Evolutionary conservation across 2,888 invertebrate species (phyloP).

Genomic region (Craniophora ligustri): DNA sequence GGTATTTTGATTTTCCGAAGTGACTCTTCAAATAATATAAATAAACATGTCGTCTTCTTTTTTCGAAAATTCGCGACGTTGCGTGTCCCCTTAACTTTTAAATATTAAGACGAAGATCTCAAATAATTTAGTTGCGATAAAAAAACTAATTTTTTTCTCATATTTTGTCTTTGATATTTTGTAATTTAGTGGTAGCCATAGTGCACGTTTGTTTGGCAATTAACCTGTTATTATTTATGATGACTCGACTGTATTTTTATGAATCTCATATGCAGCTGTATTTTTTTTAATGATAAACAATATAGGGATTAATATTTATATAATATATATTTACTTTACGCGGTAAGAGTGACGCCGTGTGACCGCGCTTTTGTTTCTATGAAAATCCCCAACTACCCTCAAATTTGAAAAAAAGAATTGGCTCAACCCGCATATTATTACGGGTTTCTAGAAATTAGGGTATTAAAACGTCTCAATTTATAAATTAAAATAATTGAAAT

Average conservation of each 20-base stretch:
- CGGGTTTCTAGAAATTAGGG: slow-evolving; percentile 24
- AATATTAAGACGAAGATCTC: slow-evolving; percentile 83
- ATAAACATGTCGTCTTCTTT: slow-evolving; percentile 37
- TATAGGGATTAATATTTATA: slow-evolving; percentile 53
- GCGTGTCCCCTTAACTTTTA: slow-evolving; percentile 58
- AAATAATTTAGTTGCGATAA: slow-evolving; percentile 81
- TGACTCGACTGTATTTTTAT: slow-evolving; percentile 64
- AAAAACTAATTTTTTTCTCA: slow-evolving; percentile 56
- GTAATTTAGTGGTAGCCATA: slow-evolving; percentile 72
- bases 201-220: slow-evolving; percentile 83
- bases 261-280: slow-evolving; percentile 75
- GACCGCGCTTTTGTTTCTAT: slow-evolving; percentile 40
- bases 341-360: slow-evolving; percentile 60
- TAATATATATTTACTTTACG: slow-evolving; percentile 41
- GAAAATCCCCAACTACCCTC: slow-evolving; percentile 30
- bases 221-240: slow-evolving; percentile 59
- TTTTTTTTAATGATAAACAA: slow-evolving; percentile 57
- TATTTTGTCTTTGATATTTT: slow-evolving; percentile 71
- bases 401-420: slow-evolving; percentile 22
- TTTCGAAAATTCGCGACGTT: slow-evolving; percentile 45
- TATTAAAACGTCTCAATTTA: slow-evolving; percentile 18
- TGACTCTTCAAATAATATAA: slow-evolving; percentile 29
- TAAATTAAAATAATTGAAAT: slow-evolving; percentile 36
- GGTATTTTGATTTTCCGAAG: slow-evolving; percentile 29
- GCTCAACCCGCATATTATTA: slow-evolving; percentile 6